phyloP scores from a whole-genome alignment of 2,797 vertebrate species.

The Protonibea diacanthus region DNA sequence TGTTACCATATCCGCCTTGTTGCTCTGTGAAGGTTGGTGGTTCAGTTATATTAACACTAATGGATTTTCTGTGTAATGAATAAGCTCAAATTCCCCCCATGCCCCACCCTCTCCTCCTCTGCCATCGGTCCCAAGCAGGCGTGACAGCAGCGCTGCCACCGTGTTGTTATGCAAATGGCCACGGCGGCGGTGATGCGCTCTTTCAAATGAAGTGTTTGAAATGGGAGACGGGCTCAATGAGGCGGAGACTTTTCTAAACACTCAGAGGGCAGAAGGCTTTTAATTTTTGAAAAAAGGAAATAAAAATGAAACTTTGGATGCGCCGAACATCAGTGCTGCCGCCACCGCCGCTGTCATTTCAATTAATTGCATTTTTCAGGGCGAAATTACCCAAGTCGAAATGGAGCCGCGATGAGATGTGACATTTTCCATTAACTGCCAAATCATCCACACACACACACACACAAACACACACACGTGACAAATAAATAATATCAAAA shows the following conservation, averaged over 20 bases:
- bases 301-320: conserved; percentile 45
- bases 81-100: conserved; percentile 21
- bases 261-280: conserved; percentile 35
- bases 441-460: conserved; percentile 19
- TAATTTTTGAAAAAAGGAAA: conserved; percentile 33
- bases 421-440: conserved; percentile 51
- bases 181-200: conserved; percentile 25
- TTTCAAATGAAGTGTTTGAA: conserved; percentile 55
- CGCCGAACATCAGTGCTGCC: conserved; percentile 12
- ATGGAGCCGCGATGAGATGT: conserved; percentile 23
- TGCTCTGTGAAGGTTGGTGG: conserved; percentile 46
- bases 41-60: conserved; percentile 61
- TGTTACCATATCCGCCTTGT: conserved; percentile 27
- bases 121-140: conserved; percentile 22
- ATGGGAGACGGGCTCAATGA: conserved; percentile 60
- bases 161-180: conserved; percentile 63
- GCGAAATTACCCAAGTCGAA: conserved; percentile 29
- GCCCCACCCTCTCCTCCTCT: too few species aligned
- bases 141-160: not conserved
- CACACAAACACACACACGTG: conserved; percentile 20
- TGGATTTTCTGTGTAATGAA: conserved; percentile 69
- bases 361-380: conserved; percentile 53
- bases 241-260: conserved; percentile 47
- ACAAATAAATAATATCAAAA: not conserved
- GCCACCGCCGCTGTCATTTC: conserved; percentile 6